These are phyloP conservation scores for Alethe diademata DNA, from an alignment of 2,113 vertebrate genomes.

Conservation along the genomic window DNA sequence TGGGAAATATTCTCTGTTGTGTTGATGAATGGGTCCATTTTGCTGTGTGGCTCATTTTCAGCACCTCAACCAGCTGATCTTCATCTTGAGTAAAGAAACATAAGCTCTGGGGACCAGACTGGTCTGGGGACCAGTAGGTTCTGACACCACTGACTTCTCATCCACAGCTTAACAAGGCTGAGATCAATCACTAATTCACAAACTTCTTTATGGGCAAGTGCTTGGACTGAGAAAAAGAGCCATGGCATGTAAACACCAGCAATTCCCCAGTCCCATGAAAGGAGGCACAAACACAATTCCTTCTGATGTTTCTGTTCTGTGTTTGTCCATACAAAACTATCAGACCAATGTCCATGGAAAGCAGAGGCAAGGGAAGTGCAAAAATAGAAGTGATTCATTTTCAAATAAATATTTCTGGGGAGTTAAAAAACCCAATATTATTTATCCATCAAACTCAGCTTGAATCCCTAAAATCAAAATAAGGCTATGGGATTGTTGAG, in stretches of 20 bases:
- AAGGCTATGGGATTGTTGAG: neutral
- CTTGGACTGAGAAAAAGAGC: neutral
- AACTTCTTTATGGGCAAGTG: neutral
- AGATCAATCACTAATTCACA: neutral
- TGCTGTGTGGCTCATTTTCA: neutral
- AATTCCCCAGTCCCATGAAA: neutral
- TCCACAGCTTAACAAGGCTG: neutral
- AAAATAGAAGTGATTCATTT: neutral
- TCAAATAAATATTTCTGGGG: neutral
- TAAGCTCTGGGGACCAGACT: neutral
- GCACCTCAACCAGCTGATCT: neutral
- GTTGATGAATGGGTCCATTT: neutral
- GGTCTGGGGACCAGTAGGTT: neutral
- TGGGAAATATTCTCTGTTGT: neutral
- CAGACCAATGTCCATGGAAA: neutral
- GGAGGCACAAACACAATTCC: neutral
- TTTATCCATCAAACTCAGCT: neutral
- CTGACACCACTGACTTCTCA: neutral
- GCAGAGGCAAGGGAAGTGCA: neutral
- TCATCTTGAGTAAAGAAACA: neutral
- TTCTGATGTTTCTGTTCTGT: neutral
- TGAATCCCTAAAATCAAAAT: neutral
- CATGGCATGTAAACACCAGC: neutral
- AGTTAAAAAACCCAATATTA: rapidly evolving
- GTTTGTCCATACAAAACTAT: neutral